Percentiles rank a stretch among this genome's conserved stretches.
phyloP scores from a whole-genome alignment of 2,888 invertebrate species.

The Drosophila pegasa region DNA sequence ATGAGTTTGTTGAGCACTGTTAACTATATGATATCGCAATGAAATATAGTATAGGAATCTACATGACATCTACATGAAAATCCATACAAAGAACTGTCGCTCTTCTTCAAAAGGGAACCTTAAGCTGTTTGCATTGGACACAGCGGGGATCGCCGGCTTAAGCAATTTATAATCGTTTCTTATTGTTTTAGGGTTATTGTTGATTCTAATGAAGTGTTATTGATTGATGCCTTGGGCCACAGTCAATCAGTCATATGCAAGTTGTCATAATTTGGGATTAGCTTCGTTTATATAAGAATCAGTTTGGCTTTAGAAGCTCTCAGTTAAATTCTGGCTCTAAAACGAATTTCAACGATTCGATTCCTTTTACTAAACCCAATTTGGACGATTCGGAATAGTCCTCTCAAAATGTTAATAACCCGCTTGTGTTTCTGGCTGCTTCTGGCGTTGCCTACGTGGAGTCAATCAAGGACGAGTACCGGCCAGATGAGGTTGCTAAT shows the following conservation, averaged over 20 bases:
- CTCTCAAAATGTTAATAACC: conserved; percentile 26
- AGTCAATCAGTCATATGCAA: conserved; percentile 16
- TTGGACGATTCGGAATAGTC: neutral
- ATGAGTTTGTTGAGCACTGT: too few relatives aligned
- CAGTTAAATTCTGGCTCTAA: conserved; percentile 15
- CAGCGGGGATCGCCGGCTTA: conserved; percentile 9
- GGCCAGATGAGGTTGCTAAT: conserved; percentile 32
- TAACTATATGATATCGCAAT: neutral
- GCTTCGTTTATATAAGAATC: conserved; percentile 31
- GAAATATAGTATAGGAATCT: neutral
- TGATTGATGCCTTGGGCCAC: conserved; percentile 21
- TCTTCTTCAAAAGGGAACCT: neutral
- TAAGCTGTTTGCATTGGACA: neutral
- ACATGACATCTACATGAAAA: neutral
- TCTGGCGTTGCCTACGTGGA: conserved; percentile 25
- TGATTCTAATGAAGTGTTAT: neutral
- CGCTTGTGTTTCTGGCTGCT: conserved; percentile 28
- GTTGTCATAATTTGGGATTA: conserved; percentile 4
- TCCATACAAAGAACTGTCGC: neutral
- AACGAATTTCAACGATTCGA: neutral
- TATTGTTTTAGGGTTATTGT: conserved; percentile 32
- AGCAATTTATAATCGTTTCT: conserved; percentile 14
- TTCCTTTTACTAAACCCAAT: too few relatives aligned
- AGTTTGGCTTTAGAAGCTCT: conserved; percentile 6
- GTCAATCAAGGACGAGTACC: conserved; percentile 6